A percentile compares a stretch with the other conserved stretches of the same genome.
These are phyloP conservation scores for Ceuthmochares aereus DNA, from an alignment of 2,113 vertebrate genomes.

Conservation along the genomic window DNA sequence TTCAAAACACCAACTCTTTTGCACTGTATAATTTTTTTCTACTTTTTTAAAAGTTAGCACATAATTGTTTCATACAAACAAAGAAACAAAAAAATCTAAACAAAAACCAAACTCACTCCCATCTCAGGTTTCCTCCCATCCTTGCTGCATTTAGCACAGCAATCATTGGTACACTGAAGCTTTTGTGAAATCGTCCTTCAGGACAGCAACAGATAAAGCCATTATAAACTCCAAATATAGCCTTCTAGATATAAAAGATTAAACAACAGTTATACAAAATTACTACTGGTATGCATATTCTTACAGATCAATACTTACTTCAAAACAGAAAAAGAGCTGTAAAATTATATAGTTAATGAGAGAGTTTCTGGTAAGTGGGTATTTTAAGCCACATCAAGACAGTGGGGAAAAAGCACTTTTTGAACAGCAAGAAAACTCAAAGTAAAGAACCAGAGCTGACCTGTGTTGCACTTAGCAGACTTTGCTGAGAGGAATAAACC, in stretches of 20 bases:
- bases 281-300: background rate
- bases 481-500: background rate
- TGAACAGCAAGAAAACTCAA: background rate
- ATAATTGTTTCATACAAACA: background rate
- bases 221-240: background rate
- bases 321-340: background rate
- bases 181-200: background rate
- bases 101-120: background rate
- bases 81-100: too few species aligned
- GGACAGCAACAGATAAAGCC: background rate
- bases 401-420: background rate
- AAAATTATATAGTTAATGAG: background rate
- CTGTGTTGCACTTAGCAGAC: fast-evolving
- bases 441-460: background rate
- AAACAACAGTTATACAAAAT: background rate
- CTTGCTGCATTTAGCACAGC: background rate
- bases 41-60: background rate
- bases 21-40: background rate
- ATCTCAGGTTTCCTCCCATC: background rate
- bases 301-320: constrained; percentile 12
- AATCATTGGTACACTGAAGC: background rate
- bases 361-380: background rate
- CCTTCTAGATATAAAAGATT: background rate
- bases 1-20: background rate
- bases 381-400: background rate